Conservation (phyloP, 1,140 invertebrate genomes). For the Elymnias hypermnestra region DNA sequence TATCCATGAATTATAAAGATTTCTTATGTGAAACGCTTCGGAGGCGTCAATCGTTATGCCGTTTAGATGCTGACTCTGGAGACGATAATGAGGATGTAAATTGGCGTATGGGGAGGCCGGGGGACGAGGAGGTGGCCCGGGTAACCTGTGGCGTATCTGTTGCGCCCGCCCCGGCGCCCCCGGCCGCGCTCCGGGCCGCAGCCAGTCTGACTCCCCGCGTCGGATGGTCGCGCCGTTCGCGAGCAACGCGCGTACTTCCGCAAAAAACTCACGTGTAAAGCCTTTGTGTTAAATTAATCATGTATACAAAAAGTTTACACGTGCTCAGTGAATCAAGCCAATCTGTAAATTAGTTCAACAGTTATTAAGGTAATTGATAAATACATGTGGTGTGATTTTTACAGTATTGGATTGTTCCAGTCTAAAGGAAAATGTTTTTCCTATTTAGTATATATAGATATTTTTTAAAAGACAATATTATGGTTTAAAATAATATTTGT, state of each 20-base stretch:
- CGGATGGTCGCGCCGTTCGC: slow-evolving; percentile 25
- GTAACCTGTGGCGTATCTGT: slow-evolving; percentile 72
- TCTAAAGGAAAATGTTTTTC: slow-evolving; percentile 2
- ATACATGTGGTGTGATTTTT: slow-evolving; percentile 16
- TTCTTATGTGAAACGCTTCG: slow-evolving; percentile 3
- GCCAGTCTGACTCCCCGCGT: slow-evolving; percentile 46
- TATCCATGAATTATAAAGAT: no score
- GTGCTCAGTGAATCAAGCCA: slow-evolving; percentile 2
- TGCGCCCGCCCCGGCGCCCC: slow-evolving; percentile 49
- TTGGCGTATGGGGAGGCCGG: slow-evolving; percentile 37
- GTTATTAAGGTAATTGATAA: slow-evolving; percentile 23
- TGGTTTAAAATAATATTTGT: no score
- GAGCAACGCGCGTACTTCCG: slow-evolving; percentile 22
- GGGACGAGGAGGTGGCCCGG: slow-evolving; percentile 34
- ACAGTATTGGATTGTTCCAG: slow-evolving; percentile 6
- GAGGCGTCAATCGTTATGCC: slow-evolving; percentile 25
- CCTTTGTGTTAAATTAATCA: slow-evolving; percentile 24
- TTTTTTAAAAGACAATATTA: no score
- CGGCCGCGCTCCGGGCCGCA: slow-evolving; percentile 34
- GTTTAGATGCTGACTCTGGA: slow-evolving; percentile 41
- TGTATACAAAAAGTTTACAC: slow-evolving; percentile 13
- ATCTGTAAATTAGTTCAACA: slow-evolving; percentile 13
- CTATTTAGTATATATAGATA: background rate
- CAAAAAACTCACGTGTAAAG: slow-evolving; percentile 28
- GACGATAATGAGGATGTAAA: slow-evolving; percentile 68